Conservation (phyloP, 2,113 vertebrate genomes). For the Hemicordylus capensis region DNA sequence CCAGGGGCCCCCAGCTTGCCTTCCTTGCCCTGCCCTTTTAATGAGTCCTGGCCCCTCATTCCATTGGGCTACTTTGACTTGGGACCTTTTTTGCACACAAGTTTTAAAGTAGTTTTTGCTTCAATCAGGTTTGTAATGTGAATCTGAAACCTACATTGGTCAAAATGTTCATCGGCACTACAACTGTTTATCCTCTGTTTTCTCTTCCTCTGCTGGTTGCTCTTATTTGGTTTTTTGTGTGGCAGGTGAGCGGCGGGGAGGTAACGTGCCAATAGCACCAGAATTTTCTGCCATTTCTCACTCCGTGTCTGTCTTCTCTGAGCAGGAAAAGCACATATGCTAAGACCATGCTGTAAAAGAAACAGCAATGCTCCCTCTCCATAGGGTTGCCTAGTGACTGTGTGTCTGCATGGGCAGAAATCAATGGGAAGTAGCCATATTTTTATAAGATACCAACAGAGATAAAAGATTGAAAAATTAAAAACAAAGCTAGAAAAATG, state of each 20-base stretch:
- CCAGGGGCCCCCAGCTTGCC: background rate
- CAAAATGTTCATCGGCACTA: background rate
- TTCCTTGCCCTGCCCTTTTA: background rate
- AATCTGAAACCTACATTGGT: background rate
- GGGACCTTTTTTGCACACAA: background rate
- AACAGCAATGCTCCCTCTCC: background rate
- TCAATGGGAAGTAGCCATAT: background rate
- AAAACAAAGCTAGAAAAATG: background rate
- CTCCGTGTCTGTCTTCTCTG: background rate
- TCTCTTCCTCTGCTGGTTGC: too few species aligned
- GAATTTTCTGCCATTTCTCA: too few species aligned
- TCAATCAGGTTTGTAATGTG: background rate
- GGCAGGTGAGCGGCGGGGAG: too few species aligned
- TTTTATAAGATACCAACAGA: background rate
- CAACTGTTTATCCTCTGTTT: background rate
- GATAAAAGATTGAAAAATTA: background rate
- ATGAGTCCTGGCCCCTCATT: too few species aligned
- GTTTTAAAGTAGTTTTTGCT: background rate
- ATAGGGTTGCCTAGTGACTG: background rate
- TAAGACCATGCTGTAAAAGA: background rate
- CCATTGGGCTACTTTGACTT: background rate
- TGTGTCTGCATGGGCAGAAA: background rate
- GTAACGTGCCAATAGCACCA: too few species aligned
- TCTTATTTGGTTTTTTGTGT: too few species aligned
- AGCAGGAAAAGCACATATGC: background rate